Percentiles rank a stretch among this genome's conserved stretches.
Evolutionary conservation across 2,113 vertebrate genomes (phyloP).

Genomic region (Telmatochromis brachygnathus): DNA sequence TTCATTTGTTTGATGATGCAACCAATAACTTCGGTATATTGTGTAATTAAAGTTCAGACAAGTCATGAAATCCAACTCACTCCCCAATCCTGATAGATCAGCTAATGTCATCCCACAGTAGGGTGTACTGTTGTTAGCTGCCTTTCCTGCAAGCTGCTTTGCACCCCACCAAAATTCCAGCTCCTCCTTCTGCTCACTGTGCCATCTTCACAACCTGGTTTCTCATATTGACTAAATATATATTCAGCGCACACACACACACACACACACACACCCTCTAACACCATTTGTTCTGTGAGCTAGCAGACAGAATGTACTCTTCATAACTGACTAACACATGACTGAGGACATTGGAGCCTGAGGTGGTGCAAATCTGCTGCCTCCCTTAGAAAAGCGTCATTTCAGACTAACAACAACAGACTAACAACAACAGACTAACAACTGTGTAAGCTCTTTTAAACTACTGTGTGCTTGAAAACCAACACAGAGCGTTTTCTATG

Average conservation of each 20-base stretch:
- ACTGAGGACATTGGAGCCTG: conserved; percentile 1
- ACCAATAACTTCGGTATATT: not conserved
- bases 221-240: not conserved
- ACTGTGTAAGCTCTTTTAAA: not conserved
- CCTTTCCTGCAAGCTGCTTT: not conserved
- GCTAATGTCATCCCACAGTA: not conserved
- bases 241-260: not conserved
- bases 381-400: not conserved
- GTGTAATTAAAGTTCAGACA: not conserved
- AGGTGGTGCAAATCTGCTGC: not conserved
- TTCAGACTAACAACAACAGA: conserved; percentile 10
- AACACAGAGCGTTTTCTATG: not conserved
- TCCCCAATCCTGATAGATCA: not conserved
- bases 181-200: not conserved
- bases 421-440: too few species aligned
- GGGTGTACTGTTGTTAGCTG: not conserved
- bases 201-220: not conserved
- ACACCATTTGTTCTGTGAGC: not conserved
- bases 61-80: not conserved
- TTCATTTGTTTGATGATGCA: not conserved
- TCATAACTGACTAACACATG: conserved; percentile 35
- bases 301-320: not conserved
- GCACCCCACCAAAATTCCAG: not conserved
- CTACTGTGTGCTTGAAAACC: not conserved
- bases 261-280: not conserved